These are phyloP conservation scores for Jacana jacana DNA, from an alignment of 2,113 vertebrate species.

Conservation along the genomic window DNA sequence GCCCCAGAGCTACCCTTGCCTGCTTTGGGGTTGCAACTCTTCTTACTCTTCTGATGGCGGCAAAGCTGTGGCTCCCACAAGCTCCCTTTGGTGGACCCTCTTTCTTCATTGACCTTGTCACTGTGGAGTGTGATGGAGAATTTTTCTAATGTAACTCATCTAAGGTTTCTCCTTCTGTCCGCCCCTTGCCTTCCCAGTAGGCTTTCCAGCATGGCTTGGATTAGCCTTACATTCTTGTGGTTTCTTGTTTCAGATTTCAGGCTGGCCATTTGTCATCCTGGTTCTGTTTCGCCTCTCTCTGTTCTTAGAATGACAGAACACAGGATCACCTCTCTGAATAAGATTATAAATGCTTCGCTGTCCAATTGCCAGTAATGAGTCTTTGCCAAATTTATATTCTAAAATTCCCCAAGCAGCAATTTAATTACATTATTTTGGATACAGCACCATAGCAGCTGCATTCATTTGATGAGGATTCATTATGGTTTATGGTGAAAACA, in stretches of 20 bases:
- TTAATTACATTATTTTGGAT: slow-evolving; percentile 66
- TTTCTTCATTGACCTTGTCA: background rate
- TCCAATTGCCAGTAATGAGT: background rate
- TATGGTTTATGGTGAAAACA: slow-evolving; percentile 46
- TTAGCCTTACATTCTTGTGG: background rate
- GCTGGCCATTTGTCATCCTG: slow-evolving; percentile 34
- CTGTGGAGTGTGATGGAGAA: background rate
- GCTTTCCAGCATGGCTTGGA: slow-evolving; percentile 10
- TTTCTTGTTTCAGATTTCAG: slow-evolving; percentile 53
- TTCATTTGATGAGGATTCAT: slow-evolving; percentile 55
- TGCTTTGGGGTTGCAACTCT: background rate
- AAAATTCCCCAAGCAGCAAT: slow-evolving; percentile 56
- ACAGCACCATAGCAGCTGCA: slow-evolving; percentile 50
- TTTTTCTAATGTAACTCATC: background rate
- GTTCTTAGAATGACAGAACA: slow-evolving; percentile 41
- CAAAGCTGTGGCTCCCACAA: background rate
- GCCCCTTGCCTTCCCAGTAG: background rate
- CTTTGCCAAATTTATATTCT: slow-evolving; percentile 51
- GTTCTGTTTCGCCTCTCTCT: slow-evolving; percentile 49
- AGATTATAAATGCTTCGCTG: slow-evolving; percentile 19
- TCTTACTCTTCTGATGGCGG: background rate
- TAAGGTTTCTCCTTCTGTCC: background rate
- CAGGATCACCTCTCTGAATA: slow-evolving; percentile 44
- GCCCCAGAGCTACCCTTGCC: background rate
- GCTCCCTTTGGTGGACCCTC: background rate